Evolutionary conservation across 2,113 vertebrate genomes (phyloP), one percentile per base, ranked within the genome.

Genomic region (Heliornis fulica): DNA sequence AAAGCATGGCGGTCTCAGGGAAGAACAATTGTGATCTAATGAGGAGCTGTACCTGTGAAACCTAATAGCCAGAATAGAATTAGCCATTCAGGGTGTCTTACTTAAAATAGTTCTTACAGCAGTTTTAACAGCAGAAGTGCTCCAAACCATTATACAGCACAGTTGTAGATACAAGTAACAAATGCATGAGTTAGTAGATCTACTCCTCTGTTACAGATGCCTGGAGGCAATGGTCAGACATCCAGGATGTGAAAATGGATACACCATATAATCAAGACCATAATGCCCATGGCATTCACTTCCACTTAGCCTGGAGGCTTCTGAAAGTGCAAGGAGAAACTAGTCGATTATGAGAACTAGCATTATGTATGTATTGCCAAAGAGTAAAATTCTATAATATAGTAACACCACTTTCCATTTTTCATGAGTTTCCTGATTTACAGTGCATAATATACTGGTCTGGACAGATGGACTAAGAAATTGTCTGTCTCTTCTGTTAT

Each of bases 221-320:
- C 97, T 82, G 85, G 96, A 97, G 97, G 96, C 97, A 90, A 95
- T 10, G 69, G 94, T 91, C 96, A 97, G 90, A 87, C 79, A 96
- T 89, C 40, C 93, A 95, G 96, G 87, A 80, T 94, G 89, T 77
- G 79, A 92, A 97, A 97, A 97, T 96, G 84, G 93, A 97, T 97
- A 94, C 46, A 84, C 94, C 63, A 85, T 89, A 80, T 95, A 93
- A 96, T 96, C 95, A 96, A 91, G 68, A 95, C 74, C 89, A 90
- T 96, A 89, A 97, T 94, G 96, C 96, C 94, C 79, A 88, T 1
- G 19, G 96, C 96, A 89, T 94, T 80, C 90, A 83, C 96, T 90
- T 95, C 91, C 96, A 96, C 81, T 92, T 96, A 95, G 96, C 97
- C 97, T 97, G 93, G 69, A 96, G 96, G 97, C 95, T 97, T 96